Conservation (phyloP, 1,140 invertebrate genomes). For the Cydia splendana region DNA sequence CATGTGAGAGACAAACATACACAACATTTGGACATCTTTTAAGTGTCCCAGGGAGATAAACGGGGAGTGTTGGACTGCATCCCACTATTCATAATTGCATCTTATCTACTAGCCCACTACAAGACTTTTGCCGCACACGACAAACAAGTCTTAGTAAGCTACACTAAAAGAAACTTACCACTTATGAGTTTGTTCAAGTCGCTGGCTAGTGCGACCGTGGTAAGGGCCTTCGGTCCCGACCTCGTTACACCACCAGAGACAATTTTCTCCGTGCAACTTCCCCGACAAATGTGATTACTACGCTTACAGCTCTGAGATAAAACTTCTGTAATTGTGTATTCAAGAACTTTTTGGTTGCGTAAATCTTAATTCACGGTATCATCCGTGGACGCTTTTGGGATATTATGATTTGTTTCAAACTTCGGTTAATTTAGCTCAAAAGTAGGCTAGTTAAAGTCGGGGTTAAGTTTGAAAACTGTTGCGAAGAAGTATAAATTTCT, state of each 20-base stretch:
- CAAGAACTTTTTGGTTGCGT: conserved; percentile 61
- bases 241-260: conserved; percentile 59
- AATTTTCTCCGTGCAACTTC: conserved; percentile 62
- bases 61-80: too few species aligned
- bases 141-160: background rate
- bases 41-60: too few species aligned
- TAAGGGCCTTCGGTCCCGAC: conserved; percentile 39
- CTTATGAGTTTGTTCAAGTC: conserved; percentile 16
- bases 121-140: conserved; percentile 13
- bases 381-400: conserved; percentile 32
- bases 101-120: background rate
- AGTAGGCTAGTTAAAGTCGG: conserved; percentile 9
- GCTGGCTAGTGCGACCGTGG: conserved; percentile 26
- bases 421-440: background rate
- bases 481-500: background rate
- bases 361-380: conserved; percentile 63
- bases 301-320: conserved; percentile 56
- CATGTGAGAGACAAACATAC: too few species aligned
- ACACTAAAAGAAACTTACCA: conserved; percentile 16
- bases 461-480: background rate
- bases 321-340: conserved; percentile 70
- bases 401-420: conserved; percentile 23
- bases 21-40: too few species aligned
- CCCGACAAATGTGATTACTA: conserved; percentile 66
- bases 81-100: background rate